Percentiles rank a stretch among this genome's conserved stretches.
These are phyloP conservation scores for Limosa lapponica DNA, from an alignment of 2,797 vertebrate genomes.

Conservation along the genomic window DNA sequence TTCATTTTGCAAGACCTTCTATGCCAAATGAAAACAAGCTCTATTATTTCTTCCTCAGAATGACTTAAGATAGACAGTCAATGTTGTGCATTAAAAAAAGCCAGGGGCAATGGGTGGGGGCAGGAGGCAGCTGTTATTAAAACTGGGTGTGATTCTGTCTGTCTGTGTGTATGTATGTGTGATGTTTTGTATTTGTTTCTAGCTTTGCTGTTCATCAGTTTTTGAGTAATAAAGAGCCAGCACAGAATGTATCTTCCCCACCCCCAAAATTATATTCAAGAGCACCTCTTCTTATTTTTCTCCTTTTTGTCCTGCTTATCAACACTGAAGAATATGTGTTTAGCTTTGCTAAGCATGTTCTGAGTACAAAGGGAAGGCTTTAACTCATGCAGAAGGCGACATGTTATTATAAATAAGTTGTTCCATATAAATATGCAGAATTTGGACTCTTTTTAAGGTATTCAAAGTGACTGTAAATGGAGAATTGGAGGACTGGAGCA, in stretches of 20 bases:
- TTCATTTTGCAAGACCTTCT: neutral
- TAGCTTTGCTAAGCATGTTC: neutral
- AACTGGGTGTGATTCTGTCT: neutral
- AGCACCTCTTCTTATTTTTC: neutral
- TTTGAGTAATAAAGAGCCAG: accelerated
- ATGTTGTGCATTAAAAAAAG: neutral
- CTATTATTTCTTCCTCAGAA: neutral
- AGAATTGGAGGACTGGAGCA: neutral
- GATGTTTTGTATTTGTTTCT: neutral
- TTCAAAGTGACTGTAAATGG: neutral
- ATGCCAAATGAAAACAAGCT: neutral
- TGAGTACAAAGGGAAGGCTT: neutral
- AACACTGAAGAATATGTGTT: neutral
- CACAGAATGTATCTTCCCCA: neutral
- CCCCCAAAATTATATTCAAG: too few relatives aligned
- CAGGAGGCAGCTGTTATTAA: neutral
- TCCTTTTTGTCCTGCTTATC: neutral
- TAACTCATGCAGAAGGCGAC: neutral
- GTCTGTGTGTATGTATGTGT: neutral
- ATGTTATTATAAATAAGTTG: neutral
- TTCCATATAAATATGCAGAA: neutral
- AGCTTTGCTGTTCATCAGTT: neutral
- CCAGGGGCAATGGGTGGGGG: neutral
- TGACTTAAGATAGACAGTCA: neutral
- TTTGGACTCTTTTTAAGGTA: neutral